phyloP scores from a whole-genome alignment of 2,797 vertebrate species.

The Spea hammondii region DNA sequence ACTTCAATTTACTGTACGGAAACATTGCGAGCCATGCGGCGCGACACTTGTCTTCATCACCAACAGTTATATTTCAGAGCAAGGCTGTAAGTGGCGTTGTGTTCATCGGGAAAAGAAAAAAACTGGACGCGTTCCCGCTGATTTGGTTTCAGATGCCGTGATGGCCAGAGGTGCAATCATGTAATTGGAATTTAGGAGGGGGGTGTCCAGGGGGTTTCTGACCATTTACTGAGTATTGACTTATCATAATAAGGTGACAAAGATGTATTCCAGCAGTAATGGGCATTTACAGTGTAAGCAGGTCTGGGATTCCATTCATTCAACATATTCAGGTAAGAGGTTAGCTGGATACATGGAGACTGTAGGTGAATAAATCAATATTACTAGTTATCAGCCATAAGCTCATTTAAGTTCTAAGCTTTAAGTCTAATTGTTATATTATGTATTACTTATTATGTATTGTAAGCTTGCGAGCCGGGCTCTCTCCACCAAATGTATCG shows the following conservation, averaged over 20 bases:
- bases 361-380: too few relatives aligned
- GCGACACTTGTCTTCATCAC: conserved; percentile 63
- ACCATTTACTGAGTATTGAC: conserved; percentile 5
- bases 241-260: neutral
- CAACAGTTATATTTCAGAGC: conserved; percentile 67
- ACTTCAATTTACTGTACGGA: conserved; percentile 71
- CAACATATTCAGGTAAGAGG: too few relatives aligned
- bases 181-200: neutral
- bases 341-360: too few relatives aligned
- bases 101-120: conserved; percentile 60
- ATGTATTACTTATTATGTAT: too few relatives aligned
- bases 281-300: neutral
- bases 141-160: conserved; percentile 7
- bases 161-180: neutral
- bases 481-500: too few relatives aligned
- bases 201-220: neutral
- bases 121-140: conserved; percentile 51
- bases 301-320: too few relatives aligned
- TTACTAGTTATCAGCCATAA: too few relatives aligned
- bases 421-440: too few relatives aligned
- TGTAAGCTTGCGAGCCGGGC: too few relatives aligned
- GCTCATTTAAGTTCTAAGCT: too few relatives aligned
- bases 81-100: conserved; percentile 60
- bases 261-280: neutral
- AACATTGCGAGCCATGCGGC: conserved; percentile 66